Evolutionary conservation across 2,113 vertebrate species (phyloP), one percentile per base, ranked within the genome.

Genomic region (Mirounga angustirostris): DNA sequence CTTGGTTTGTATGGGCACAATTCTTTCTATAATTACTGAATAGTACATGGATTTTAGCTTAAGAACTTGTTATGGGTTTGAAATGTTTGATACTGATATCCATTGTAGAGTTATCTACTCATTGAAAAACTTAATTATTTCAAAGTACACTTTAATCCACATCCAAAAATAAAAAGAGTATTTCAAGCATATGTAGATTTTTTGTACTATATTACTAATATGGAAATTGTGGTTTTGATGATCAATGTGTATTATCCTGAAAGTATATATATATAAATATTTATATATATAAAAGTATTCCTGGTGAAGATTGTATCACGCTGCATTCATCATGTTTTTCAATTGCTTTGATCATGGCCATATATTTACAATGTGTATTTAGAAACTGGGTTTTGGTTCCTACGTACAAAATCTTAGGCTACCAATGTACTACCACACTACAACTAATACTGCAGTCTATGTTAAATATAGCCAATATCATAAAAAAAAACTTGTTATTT

Each of bases 41-140:
- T 24, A 54, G 94, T 69, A 33, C 43, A 82, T 69, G 30, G 87
- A 84, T 98, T 95, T 87, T 86, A 97, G 92, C 43, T 97, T 97
- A 97, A 93, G 96, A 91, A 12, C 30, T 96, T 97, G 63, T 65
- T 97, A 69, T 94, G 93, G 43, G 91, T 98, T 97, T 98, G 79
- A 95, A 96, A 85, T 97, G 43, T 97, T 90, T 98, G 74, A 73
- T 98, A 93, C 96, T 98, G 82, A 89, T 82, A 91, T 92, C 26
- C 67, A 73, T 80, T 91, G 58, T 98, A 87, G 73, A 89, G 19
- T 61, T 97, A 43, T 86, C 61, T 96, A 84, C 50, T 98, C 95
- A 92, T 94, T 82, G 18, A 97, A 74, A 97, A 95, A 96, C 40
- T 97, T 96, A 67, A 56, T 97, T 98, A 94, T 74, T 97, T 98